phyloP scores from a whole-genome alignment of 2,797 vertebrate species.

The Fratercula arctica region DNA sequence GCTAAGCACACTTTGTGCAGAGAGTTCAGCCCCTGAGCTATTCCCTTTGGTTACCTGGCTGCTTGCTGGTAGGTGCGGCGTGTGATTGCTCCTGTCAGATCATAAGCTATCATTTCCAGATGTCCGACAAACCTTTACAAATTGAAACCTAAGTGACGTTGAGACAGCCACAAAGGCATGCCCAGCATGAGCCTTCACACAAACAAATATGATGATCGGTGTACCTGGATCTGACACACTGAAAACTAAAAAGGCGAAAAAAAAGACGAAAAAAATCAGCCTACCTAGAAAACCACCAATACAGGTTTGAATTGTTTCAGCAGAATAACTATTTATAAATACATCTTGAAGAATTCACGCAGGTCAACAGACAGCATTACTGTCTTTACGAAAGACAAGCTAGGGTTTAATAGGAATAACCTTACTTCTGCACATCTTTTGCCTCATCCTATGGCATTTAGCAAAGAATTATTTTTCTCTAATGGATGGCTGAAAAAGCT shows the following conservation, averaged over 20 bases:
- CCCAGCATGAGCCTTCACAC: neutral
- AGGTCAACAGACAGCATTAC: neutral
- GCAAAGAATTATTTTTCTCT: neutral
- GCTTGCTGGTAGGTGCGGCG: neutral
- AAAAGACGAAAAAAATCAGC: neutral
- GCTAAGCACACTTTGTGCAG: neutral
- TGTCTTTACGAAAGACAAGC: neutral
- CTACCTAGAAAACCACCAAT: neutral
- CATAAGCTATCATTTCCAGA: neutral
- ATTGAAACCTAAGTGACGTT: neutral
- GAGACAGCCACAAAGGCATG: neutral
- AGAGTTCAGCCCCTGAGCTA: neutral
- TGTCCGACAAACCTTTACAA: neutral
- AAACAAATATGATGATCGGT: neutral
- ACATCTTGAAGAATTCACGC: neutral
- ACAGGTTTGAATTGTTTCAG: neutral
- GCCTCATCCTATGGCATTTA: neutral
- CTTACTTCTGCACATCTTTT: neutral
- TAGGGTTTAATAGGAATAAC: neutral
- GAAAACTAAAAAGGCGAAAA: neutral
- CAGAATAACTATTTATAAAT: neutral
- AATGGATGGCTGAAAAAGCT: constrained; percentile 22
- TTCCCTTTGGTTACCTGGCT: neutral
- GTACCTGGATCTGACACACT: neutral
- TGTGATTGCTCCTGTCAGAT: neutral